These are phyloP conservation scores for Busseola fusca DNA, from an alignment of 2,888 invertebrate species.

Conservation along the genomic window DNA sequence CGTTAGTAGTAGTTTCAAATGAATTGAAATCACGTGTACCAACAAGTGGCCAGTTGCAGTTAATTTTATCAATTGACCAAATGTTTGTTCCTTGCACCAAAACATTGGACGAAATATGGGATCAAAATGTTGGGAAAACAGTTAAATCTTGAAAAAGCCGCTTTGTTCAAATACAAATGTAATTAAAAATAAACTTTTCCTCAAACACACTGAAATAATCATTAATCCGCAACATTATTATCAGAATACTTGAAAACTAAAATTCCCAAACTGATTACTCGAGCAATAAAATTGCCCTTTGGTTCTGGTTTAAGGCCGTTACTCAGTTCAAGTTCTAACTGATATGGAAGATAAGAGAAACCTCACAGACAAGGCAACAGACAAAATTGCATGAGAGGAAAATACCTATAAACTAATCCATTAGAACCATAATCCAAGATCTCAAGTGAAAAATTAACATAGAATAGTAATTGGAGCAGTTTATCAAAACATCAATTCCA, in stretches of 20 bases:
- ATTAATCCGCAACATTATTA: conserved; percentile 27
- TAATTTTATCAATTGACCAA: conserved; percentile 25
- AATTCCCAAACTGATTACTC: conserved; percentile 42
- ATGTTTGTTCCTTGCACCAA: conserved; percentile 11
- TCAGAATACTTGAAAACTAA: conserved; percentile 36
- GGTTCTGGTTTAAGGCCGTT: conserved; percentile 52
- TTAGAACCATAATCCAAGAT: not conserved
- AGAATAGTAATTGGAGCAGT: conserved; percentile 10
- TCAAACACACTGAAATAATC: conserved; percentile 10
- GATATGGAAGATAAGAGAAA: conserved; percentile 45
- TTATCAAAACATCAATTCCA: conserved; percentile 42
- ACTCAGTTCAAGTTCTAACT: conserved; percentile 54
- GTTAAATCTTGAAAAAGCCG: conserved; percentile 13
- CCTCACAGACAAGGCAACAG: conserved; percentile 4
- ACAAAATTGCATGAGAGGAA: conserved; percentile 10
- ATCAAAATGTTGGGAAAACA: not conserved
- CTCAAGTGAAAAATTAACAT: conserved; percentile 13
- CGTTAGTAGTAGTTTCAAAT: not conserved
- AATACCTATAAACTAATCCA: conserved; percentile 8
- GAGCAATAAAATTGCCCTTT: conserved; percentile 47
- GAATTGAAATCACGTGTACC: conserved; percentile 11
- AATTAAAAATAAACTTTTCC: conserved; percentile 13
- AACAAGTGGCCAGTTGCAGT: conserved; percentile 9
- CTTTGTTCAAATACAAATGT: not conserved
- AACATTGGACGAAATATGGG: conserved; percentile 11